Conservation (phyloP, 2,797 vertebrate species). For the Malurus leucopterus region DNA sequence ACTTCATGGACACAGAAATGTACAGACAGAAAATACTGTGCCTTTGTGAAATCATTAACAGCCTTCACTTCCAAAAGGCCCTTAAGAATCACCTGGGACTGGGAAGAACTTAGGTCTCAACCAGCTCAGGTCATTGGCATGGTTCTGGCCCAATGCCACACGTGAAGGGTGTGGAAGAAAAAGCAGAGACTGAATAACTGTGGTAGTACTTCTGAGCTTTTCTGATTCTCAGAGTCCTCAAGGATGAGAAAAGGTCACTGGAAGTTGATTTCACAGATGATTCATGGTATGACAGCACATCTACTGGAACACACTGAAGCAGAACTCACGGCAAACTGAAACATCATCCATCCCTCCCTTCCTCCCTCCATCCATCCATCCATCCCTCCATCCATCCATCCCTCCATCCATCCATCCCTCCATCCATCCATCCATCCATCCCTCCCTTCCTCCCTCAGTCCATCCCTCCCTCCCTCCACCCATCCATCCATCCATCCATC, state of each 20-base stretch:
- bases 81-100: neutral
- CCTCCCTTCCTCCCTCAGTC: neutral
- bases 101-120: neutral
- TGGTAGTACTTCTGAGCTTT: neutral
- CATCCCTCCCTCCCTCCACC: neutral
- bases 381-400: no score
- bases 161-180: fast-evolving
- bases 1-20: neutral
- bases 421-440: no score
- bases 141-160: neutral
- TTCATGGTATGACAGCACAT: neutral
- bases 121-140: neutral
- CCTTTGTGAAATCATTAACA: neutral
- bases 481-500: no score
- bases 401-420: no score
- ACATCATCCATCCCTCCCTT: neutral
- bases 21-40: neutral
- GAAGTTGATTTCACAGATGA: neutral
- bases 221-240: neutral
- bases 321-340: neutral
- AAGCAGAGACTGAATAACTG: neutral
- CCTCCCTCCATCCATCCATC: neutral
- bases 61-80: neutral
- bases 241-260: neutral
- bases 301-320: neutral